A percentile compares a stretch with the other conserved stretches of the same genome.
phyloP scores from a whole-genome alignment of 2,113 vertebrate genomes.

The Corydoras sp. region DNA sequence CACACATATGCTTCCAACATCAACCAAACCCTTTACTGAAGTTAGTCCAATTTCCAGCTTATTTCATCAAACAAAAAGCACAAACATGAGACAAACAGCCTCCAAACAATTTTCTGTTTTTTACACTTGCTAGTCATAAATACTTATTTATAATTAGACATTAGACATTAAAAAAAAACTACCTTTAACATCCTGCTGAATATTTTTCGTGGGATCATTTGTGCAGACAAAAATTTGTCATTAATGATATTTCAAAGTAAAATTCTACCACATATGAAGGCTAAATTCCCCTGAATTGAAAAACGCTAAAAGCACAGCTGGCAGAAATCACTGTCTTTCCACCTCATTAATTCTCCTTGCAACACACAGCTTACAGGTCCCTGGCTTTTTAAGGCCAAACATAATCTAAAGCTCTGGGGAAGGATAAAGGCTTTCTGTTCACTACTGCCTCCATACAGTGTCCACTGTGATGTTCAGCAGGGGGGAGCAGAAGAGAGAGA shows the following conservation, averaged over 20 bases:
- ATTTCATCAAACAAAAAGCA: no score
- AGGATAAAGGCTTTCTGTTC: constrained; percentile 15
- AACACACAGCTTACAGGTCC: constrained; percentile 29
- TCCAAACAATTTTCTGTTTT: no score
- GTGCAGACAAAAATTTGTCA: no score
- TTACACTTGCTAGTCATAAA: no score
- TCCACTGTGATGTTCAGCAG: constrained; percentile 30
- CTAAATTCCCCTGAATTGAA: constrained; percentile 10
- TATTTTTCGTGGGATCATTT: no score
- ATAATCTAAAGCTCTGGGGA: constrained; percentile 39
- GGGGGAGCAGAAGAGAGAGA: not conserved
- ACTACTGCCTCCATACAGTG: constrained; percentile 3
- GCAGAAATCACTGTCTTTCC: constrained; percentile 32
- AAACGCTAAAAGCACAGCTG: constrained; percentile 18
- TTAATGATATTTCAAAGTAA: not conserved
- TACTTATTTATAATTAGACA: not conserved
- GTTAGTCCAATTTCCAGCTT: no score
- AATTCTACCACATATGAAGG: not conserved
- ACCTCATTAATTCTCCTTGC: constrained; percentile 40
- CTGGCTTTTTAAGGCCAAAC: constrained; percentile 37
- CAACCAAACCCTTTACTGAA: no score
- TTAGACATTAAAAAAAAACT: no score
- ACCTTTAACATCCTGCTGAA: no score
- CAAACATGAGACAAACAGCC: no score
- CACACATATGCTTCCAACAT: no score